Percentiles rank a stretch among this genome's conserved stretches.
These are phyloP conservation scores for Lutraria lutraria DNA, from an alignment of 2,888 invertebrate species.

Conservation along the genomic window DNA sequence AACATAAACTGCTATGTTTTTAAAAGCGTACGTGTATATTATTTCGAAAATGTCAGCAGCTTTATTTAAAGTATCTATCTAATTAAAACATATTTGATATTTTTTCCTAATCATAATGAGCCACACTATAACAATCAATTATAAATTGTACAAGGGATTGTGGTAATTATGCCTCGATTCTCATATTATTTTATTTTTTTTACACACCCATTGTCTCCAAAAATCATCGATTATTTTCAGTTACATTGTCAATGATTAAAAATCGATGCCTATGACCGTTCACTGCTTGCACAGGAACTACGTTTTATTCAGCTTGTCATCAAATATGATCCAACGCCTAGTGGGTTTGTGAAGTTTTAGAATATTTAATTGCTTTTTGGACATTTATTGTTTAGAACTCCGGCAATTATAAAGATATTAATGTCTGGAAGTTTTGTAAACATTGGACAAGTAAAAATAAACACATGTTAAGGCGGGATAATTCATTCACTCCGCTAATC, in stretches of 20 bases:
- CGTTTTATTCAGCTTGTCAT: neutral
- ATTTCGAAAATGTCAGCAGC: no score
- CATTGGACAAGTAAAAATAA: constrained; percentile 39
- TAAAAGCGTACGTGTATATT: no score
- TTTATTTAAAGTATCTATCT: no score
- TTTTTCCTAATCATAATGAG: no score
- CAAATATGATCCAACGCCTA: neutral
- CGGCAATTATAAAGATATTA: constrained; percentile 42
- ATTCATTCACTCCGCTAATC: constrained; percentile 16
- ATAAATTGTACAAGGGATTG: no score
- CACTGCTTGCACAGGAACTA: neutral
- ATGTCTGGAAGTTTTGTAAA: constrained; percentile 42
- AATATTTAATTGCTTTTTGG: constrained; percentile 20
- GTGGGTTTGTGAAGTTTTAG: neutral
- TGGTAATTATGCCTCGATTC: no score
- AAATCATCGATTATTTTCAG: neutral
- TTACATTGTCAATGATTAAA: neutral
- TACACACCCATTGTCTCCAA: neutral
- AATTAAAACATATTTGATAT: no score
- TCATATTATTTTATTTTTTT: no score
- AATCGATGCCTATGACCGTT: neutral
- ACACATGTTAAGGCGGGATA: constrained; percentile 17
- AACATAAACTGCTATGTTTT: no score
- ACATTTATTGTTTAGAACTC: constrained; percentile 14
- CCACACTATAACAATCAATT: no score